These are phyloP conservation scores for Iphiclides podalirius DNA, from an alignment of 2,888 invertebrate species.

Conservation along the genomic window DNA sequence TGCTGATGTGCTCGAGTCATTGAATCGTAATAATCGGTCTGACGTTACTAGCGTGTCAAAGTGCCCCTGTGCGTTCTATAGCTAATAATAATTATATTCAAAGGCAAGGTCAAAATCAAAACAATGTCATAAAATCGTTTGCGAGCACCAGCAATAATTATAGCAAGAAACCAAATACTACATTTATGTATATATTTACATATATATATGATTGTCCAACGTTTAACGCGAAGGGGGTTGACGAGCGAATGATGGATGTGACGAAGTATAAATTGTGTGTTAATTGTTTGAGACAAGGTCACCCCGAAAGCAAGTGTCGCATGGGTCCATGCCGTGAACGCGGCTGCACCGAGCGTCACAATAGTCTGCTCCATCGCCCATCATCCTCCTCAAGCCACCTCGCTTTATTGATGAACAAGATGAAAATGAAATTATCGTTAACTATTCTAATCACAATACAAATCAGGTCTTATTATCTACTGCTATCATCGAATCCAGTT, in stretches of 20 bases:
- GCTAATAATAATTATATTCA: too few species aligned
- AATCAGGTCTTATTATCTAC: constrained; percentile 19
- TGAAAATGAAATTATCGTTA: background rate
- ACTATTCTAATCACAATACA: background rate
- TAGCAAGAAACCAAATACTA: background rate
- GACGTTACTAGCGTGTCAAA: background rate
- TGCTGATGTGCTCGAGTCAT: constrained; percentile 29
- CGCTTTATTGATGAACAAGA: background rate
- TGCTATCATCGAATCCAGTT: constrained; percentile 25
- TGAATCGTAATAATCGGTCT: background rate
- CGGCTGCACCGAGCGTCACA: constrained; percentile 26
- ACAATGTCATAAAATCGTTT: constrained; percentile 16
- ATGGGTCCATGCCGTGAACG: constrained; percentile 17
- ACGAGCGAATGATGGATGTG: constrained; percentile 19
- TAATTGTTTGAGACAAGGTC: constrained; percentile 28
- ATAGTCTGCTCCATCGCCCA: constrained; percentile 23
- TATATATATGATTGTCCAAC: constrained; percentile 26
- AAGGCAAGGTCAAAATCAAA: too few species aligned
- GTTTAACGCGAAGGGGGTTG: constrained; percentile 22
- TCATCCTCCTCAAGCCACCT: background rate
- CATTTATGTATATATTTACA: constrained; percentile 19
- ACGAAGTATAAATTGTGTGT: constrained; percentile 25
- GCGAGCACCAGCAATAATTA: constrained; percentile 4
- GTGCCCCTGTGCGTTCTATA: too few species aligned
- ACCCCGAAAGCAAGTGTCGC: constrained; percentile 20